A percentile compares a stretch with the other conserved stretches of the same genome.
phyloP scores from a whole-genome alignment of 2,113 vertebrate genomes.

The Cochlearius cochlearius region DNA sequence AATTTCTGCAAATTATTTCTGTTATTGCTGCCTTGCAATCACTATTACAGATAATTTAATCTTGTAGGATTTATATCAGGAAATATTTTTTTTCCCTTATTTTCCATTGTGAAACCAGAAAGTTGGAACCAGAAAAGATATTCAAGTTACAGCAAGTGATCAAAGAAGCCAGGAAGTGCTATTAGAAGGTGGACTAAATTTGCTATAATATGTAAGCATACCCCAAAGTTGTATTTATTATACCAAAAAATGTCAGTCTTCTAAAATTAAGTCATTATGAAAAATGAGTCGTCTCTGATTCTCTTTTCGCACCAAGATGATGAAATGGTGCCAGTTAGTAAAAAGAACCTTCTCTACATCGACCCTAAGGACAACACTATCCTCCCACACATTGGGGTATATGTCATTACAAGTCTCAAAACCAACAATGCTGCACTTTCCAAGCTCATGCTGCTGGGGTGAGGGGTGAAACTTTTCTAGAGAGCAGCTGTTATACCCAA shows the following conservation, averaged over 20 bases:
- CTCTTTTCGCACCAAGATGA: not conserved
- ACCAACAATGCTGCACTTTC: not conserved
- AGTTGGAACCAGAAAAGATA: not conserved
- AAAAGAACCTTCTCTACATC: not conserved
- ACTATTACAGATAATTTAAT: not conserved
- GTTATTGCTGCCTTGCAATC: not conserved
- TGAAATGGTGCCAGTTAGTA: not conserved
- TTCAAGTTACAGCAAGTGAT: not conserved
- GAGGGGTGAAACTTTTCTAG: not conserved
- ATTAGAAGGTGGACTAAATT: not conserved
- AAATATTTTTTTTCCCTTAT: not conserved
- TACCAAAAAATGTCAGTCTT: not conserved
- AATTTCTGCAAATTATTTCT: not conserved
- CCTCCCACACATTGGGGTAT: not conserved
- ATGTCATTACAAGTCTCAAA: not conserved
- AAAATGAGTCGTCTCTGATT: not conserved
- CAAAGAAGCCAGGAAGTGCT: not conserved
- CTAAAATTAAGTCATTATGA: not conserved
- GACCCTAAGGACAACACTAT: not conserved
- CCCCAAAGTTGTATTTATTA: not conserved
- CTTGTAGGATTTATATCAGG: not conserved
- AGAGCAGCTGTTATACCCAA: not conserved
- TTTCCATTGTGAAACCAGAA: not conserved
- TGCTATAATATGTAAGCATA: not conserved
- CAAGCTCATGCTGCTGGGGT: not conserved